Evolutionary conservation across 2,113 vertebrate species (phyloP).

Genomic region (Megalops atlanticus): DNA sequence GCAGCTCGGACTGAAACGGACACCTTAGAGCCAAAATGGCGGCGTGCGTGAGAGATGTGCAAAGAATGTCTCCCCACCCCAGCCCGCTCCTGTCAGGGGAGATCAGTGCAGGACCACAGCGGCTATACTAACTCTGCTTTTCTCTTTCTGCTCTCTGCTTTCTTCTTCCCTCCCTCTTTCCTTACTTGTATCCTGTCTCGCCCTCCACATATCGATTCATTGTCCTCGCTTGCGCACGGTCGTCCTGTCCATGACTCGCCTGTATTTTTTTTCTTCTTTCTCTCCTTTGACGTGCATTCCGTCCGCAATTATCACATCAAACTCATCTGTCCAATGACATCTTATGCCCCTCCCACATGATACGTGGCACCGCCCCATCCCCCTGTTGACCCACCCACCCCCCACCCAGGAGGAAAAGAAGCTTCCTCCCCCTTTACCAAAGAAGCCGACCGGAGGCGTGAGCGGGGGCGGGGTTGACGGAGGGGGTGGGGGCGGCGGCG

Average conservation of each 20-base stretch:
- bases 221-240: background rate
- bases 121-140: slow-evolving; percentile 50
- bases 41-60: background rate
- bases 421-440: slow-evolving; percentile 78
- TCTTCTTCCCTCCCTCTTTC: slow-evolving; percentile 27
- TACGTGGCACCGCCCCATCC: slow-evolving; percentile 36
- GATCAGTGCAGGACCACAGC: background rate
- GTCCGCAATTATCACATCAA: slow-evolving; percentile 9
- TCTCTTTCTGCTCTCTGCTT: slow-evolving; percentile 54
- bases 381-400: slow-evolving; percentile 27
- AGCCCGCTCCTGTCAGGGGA: background rate
- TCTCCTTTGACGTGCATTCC: background rate
- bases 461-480: slow-evolving; percentile 68
- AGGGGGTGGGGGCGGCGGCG: slow-evolving; percentile 48
- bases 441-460: slow-evolving; percentile 73
- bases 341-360: slow-evolving; percentile 19
- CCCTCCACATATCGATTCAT: background rate
- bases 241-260: slow-evolving; percentile 1
- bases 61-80: background rate
- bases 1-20: slow-evolving; percentile 24
- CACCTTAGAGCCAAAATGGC: slow-evolving; percentile 31
- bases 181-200: slow-evolving; percentile 24
- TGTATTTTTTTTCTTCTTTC: slow-evolving; percentile 29
- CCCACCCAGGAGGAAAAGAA: slow-evolving; percentile 73
- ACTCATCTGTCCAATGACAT: slow-evolving; percentile 30